Evolutionary conservation across 2,797 vertebrate species (phyloP), one percentile per base, ranked within the genome.

Genomic region (Sternarchorhynchus goeldii): DNA sequence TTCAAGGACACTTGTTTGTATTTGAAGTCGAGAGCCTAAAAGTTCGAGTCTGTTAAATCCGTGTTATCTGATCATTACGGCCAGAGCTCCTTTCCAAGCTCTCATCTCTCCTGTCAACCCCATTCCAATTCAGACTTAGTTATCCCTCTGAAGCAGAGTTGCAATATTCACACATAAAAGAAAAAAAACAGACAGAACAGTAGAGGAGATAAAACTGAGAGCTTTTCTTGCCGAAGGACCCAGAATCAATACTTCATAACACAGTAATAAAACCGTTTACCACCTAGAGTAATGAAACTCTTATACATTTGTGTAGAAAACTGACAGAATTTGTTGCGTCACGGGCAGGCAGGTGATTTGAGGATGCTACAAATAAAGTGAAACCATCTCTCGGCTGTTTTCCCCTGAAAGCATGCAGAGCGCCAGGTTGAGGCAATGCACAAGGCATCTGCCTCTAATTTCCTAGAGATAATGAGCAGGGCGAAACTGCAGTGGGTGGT

Each of bases 11-110:
- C 17, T 34, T 50, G 8, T 59, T 68, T 55, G 21, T 12, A 45
- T 32, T 32, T 56, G 17, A 18, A 20, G 67, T 16, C 41, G 14
- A 58, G n/a, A 18, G 16, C 29, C 60, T 50, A 69, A 57, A n/a
- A 25, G 60, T 29, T 29, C 29, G 18, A 29, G 29, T 78, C 72
- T 29, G 29, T 78, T 80, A 71, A 79, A 69, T 69, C 67, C 34
- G 32, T 79, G 45, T 79, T 84, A 84, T 84, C 77, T 66, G 66
- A 78, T 64, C 57, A 55, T 72, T 65, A 77, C 63, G 66, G 58
- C 39, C 25, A 63, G 36, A 76, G 77, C 65, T 58, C 56, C 16
- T 62, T 58, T 75, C 21, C 56, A 45, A 75, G 57, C 63, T 58
- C 17, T 73, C 79, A 74, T 80, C 36, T 80, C 50, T 80, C 21